Evolutionary conservation across 2,888 invertebrate genomes (phyloP).

Genomic region (Caenorhabditis macrosperma): DNA sequence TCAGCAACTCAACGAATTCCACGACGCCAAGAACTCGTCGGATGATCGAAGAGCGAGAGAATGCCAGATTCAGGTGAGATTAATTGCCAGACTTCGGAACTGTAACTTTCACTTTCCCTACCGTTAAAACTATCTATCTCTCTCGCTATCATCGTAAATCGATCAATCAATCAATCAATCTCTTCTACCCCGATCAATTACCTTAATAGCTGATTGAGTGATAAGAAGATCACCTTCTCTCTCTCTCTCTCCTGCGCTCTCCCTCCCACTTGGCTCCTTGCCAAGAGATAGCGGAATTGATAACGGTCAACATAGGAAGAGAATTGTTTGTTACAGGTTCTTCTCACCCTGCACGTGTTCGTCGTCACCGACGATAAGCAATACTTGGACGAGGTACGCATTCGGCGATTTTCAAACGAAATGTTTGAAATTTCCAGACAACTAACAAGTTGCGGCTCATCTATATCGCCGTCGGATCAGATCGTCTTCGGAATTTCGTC

Average conservation of each 20-base stretch:
- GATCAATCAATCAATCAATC: no score
- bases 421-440: background rate
- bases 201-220: no score
- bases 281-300: background rate
- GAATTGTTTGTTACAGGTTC: conserved; percentile 52
- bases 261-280: background rate
- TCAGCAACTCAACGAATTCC: conserved; percentile 41
- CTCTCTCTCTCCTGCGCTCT: background rate
- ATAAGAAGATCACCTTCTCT: no score
- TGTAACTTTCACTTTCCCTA: background rate
- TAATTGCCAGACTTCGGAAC: no score
- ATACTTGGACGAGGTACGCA: conserved; percentile 39
- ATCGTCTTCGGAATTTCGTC: conserved; percentile 46
- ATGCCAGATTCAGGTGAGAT: conserved; percentile 46
- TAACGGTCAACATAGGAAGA: background rate
- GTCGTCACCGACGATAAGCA: conserved; percentile 17
- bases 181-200: no score
- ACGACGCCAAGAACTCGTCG: conserved; percentile 20
- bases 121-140: conserved; percentile 15
- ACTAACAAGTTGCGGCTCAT: conserved; percentile 58
- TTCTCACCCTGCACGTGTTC: conserved; percentile 50
- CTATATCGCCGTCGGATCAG: conserved; percentile 48
- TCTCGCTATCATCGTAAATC: background rate
- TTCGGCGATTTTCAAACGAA: no score
- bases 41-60: conserved; percentile 47